These are phyloP conservation scores for Tragelaphus strepsiceros DNA, from an alignment of 2,113 vertebrate species.

Conservation along the genomic window DNA sequence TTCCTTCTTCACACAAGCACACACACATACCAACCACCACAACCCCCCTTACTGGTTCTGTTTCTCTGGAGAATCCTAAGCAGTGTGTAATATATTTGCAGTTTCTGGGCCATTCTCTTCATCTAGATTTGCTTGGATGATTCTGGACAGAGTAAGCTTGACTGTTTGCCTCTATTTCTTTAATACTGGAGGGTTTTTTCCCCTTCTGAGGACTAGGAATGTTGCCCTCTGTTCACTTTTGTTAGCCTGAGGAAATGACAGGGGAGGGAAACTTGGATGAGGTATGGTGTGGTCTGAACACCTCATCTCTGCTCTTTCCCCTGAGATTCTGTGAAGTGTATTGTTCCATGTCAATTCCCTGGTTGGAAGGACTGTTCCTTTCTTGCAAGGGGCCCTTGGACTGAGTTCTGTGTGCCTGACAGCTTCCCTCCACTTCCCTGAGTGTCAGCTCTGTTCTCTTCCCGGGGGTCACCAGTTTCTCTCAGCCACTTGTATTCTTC, in stretches of 20 bases:
- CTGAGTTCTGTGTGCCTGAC: neutral
- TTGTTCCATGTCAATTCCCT: neutral
- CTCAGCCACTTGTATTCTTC: neutral
- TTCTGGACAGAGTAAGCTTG: neutral
- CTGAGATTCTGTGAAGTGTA: neutral
- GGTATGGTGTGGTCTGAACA: neutral
- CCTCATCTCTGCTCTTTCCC: neutral
- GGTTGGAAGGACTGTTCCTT: neutral
- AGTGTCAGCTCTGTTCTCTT: neutral
- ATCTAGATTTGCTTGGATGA: neutral
- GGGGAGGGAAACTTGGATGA: neutral
- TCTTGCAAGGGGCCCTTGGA: neutral
- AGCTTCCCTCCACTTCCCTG: neutral
- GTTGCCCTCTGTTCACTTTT: neutral
- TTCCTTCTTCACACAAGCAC: neutral
- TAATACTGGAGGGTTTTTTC: neutral
- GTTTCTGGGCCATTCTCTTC: neutral
- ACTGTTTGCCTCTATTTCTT: neutral
- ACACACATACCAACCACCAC: no score
- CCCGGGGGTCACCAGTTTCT: neutral
- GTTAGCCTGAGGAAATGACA: neutral
- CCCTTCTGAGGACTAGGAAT: neutral
- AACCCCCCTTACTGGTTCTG: neutral
- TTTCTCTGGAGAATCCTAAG: neutral
- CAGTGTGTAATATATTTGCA: neutral